Conservation (phyloP, 2,888 invertebrate species). For the Helicoverpa assulta region DNA sequence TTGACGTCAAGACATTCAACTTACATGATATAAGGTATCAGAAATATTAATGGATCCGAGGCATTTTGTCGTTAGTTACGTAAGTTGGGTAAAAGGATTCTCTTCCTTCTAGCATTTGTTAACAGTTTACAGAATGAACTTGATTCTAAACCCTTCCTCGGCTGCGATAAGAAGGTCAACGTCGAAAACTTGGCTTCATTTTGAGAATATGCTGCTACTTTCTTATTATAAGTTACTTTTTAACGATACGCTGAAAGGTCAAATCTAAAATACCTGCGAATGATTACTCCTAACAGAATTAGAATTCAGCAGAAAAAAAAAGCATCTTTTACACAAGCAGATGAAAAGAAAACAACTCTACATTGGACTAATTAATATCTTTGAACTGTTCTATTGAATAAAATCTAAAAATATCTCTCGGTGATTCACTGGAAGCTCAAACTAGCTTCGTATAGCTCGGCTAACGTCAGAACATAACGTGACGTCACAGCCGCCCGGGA, state of each 20-base stretch:
- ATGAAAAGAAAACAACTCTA: not conserved
- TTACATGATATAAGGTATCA: not conserved
- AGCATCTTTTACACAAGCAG: not conserved
- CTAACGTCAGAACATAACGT: conserved; percentile 29
- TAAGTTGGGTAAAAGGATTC: too few relatives aligned
- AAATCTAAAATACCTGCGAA: not conserved
- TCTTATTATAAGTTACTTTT: too few relatives aligned
- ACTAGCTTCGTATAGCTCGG: conserved; percentile 21
- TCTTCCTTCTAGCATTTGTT: too few relatives aligned
- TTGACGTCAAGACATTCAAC: conserved; percentile 18
- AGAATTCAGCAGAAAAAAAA: not conserved
- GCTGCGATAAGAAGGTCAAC: too few relatives aligned
- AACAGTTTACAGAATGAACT: too few relatives aligned
- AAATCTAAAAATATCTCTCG: conserved; percentile 48
- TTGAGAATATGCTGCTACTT: not conserved
- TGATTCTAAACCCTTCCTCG: too few relatives aligned
- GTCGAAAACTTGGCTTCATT: too few relatives aligned
- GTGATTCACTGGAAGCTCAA: conserved; percentile 53
- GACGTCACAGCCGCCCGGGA: conserved; percentile 42
- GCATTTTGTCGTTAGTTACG: too few relatives aligned
- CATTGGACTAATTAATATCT: conserved; percentile 13
- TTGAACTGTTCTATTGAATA: conserved; percentile 31
- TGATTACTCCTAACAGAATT: not conserved
- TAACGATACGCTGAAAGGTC: too few relatives aligned
- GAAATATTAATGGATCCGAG: not conserved